phyloP scores from a whole-genome alignment of 2,888 invertebrate species.

The Hyppa rectilinea region DNA sequence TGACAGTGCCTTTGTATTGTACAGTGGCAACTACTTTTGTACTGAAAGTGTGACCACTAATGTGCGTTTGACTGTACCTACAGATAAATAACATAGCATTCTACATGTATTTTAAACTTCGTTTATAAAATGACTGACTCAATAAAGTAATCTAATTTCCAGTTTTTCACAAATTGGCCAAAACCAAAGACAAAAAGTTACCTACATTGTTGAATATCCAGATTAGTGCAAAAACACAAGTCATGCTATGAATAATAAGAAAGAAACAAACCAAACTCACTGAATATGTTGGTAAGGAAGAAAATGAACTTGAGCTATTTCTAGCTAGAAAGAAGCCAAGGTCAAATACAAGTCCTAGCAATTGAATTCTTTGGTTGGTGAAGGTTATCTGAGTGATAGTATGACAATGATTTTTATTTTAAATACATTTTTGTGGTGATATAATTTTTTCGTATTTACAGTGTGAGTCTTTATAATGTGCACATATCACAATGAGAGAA shows the following conservation, averaged over 20 bases:
- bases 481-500: no score
- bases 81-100: not conserved
- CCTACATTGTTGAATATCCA: not conserved
- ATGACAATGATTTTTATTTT: conserved; percentile 9
- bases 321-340: conserved; percentile 30
- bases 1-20: not conserved
- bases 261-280: conserved; percentile 7
- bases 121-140: not conserved
- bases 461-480: no score
- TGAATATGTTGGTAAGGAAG: conserved; percentile 2
- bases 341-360: conserved; percentile 36
- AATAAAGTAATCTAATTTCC: not conserved
- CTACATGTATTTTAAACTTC: not conserved
- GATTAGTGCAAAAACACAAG: conserved; percentile 28
- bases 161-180: not conserved
- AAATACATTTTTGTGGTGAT: no score
- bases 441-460: no score
- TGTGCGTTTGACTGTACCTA: not conserved
- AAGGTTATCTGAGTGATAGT: conserved; percentile 40
- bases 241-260: conserved; percentile 14
- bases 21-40: not conserved
- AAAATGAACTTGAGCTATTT: conserved; percentile 42
- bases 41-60: not conserved
- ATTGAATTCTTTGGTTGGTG: conserved; percentile 43
- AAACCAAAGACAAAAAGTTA: not conserved